Conservation (phyloP, 1,140 invertebrate species). For the Ips nitidus region DNA sequence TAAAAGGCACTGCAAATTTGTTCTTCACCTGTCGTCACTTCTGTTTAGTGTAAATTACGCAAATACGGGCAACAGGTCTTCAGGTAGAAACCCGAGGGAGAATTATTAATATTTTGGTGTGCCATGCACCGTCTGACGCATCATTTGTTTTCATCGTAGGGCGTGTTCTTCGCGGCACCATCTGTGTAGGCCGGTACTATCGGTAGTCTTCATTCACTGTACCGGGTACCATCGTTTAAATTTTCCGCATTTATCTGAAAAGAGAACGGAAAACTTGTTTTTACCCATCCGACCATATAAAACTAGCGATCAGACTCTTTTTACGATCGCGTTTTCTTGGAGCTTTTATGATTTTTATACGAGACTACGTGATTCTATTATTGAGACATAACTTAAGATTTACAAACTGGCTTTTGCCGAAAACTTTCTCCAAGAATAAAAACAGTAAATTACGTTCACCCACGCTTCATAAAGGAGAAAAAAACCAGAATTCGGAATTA, state of each 20-base stretch:
- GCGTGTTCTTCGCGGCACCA: constrained; percentile 22
- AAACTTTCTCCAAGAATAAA: not conserved
- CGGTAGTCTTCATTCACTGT: constrained; percentile 9
- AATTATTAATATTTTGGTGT: constrained; percentile 26
- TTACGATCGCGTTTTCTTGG: not conserved
- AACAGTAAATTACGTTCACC: not conserved
- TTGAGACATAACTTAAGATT: constrained; percentile 6
- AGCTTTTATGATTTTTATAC: constrained; percentile 9
- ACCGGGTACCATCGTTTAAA: not conserved
- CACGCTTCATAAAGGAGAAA: too few relatives aligned
- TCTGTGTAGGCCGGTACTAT: constrained; percentile 20
- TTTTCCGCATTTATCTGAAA: not conserved
- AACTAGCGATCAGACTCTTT: not conserved
- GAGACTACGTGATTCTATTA: constrained; percentile 10
- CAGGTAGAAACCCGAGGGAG: constrained; percentile 17
- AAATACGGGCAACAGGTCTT: constrained; percentile 14
- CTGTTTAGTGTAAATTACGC: constrained; percentile 15
- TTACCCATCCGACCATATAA: not conserved
- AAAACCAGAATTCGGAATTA: not conserved
- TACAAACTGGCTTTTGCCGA: constrained; percentile 1
- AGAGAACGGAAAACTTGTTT: not conserved
- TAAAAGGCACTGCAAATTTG: too few relatives aligned
- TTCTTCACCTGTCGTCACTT: constrained; percentile 25
- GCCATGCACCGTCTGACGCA: constrained; percentile 26
- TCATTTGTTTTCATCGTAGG: constrained; percentile 22